These are phyloP conservation scores for Petrolisthes cinctipes DNA, from an alignment of 2,888 invertebrate genomes.

Conservation along the genomic window DNA sequence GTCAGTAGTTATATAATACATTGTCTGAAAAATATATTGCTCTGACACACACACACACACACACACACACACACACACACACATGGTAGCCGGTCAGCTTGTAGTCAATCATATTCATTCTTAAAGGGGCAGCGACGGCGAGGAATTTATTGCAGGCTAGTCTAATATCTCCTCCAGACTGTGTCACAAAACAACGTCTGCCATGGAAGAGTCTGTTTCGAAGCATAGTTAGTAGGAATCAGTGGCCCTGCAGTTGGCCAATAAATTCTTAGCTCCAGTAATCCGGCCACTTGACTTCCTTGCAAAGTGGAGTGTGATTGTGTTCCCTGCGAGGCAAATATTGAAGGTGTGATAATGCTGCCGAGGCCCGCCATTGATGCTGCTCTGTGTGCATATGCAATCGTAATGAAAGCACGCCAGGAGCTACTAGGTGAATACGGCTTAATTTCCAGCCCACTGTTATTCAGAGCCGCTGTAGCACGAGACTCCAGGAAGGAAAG, in stretches of 20 bases:
- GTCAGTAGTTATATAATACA: too few species aligned
- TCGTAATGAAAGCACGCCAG: not conserved
- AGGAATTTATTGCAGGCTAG: too few species aligned
- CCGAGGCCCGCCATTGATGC: not conserved
- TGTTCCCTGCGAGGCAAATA: conserved; percentile 5
- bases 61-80: not conserved
- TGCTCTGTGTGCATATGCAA: conserved; percentile 6
- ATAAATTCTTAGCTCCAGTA: too few species aligned
- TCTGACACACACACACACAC: not conserved
- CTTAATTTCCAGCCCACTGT: not conserved
- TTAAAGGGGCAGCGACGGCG: too few species aligned
- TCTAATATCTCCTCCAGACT: too few species aligned
- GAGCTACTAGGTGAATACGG: not conserved
- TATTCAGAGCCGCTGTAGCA: not conserved
- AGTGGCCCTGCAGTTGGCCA: too few species aligned
- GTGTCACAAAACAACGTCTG: too few species aligned
- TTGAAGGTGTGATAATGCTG: conserved; percentile 16
- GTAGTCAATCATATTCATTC: too few species aligned
- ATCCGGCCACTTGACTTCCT: too few species aligned
- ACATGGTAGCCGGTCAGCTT: not conserved
- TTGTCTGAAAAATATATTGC: too few species aligned
- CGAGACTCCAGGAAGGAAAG: not conserved
- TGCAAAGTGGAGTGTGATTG: not conserved
- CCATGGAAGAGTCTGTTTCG: too few species aligned
- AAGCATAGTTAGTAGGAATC: too few species aligned